Evolutionary conservation across 92 coral and sea anemone genomes (phyloP).

Genomic region (Umimayanthus kanabou): DNA sequence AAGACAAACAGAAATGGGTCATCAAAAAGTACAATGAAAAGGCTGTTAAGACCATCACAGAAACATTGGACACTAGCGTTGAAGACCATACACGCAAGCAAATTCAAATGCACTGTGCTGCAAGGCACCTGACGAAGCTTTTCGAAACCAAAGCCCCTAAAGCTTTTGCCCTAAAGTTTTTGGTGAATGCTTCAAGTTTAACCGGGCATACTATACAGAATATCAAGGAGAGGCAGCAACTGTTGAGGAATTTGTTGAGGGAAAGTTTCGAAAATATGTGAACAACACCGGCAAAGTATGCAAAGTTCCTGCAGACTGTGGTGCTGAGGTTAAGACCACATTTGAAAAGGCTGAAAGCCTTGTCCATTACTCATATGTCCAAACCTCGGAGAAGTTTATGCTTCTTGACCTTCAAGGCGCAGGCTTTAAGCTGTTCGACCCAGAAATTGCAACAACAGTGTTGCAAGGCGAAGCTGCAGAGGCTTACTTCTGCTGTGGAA

Average conservation of each 20-base stretch:
- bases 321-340: conserved; percentile 18
- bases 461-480: no score
- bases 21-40: conserved; percentile 45
- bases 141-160: conserved; percentile 43
- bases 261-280: conserved; percentile 47
- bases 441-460: conserved; percentile 49
- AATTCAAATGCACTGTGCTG: conserved; percentile 54
- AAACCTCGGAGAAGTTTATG: conserved; percentile 45
- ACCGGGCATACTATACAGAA: conserved; percentile 39
- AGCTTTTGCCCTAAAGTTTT: conserved; percentile 7
- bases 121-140: conserved; percentile 53
- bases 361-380: conserved; percentile 43
- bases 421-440: conserved; percentile 44
- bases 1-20: no score
- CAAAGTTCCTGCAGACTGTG: conserved; percentile 38
- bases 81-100: conserved; percentile 56
- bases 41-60: conserved; percentile 36
- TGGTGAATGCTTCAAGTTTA: conserved; percentile 54
- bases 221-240: conserved; percentile 44
- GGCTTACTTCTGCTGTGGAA: conserved; percentile 48
- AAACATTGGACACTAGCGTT: conserved; percentile 1
- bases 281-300: conserved; percentile 45
- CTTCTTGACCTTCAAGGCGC: conserved; percentile 59
- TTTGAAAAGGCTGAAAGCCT: conserved; percentile 48
- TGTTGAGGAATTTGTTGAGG: conserved; percentile 54